Base-by-base conservation (phyloP, 2,113 vertebrate genomes). In the Larimichthys crocea region DNA sequence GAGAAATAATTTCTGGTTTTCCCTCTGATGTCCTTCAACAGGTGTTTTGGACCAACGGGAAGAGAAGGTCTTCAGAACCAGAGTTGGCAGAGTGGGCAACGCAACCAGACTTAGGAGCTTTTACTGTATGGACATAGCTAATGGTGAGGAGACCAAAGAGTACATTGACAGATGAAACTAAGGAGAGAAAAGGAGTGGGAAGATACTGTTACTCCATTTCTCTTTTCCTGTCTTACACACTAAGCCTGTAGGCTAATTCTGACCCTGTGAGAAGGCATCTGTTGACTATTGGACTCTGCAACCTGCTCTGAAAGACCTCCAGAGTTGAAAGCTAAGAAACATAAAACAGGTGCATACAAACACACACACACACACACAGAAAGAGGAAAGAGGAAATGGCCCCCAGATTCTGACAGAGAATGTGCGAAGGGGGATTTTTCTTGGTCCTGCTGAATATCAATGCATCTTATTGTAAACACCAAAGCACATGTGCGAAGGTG, bases 331-430 rank as follows among this genome's bases (percentile, higher is more conserved):
- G 75, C 29, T 69, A 71, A 83, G 88, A 92, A 90, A 92, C 83
- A 82, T 87, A 83, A 90, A 93, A 86, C 92, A 93, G 92, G 91
- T 93, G 90, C 76, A 91, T 52, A 65, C 16, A 70, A 40, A 72
- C 20, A 59, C 56, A 81, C 62, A 68, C 12, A 31, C 20, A 73
- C 40, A 79, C 56, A 70, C 52, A 63, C 3, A 65, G 15, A 79
- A 4, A 75, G 19, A 79, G 62, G 31, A 35, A 35, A 66, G 42
- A 70, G 79, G 83, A 87, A 85, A 87, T 87, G 76, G 79, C 61
- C 79, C 77, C 85, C 81, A 91, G 80, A 88, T 86, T 83, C 22
- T 80, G 55, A 84, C 71, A 74, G 77, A 70, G 63, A 90, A 84
- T 78, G 87, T 89, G 78, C 57, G 53, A 88, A 84, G 61, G 64